Conservation (phyloP, 2,888 invertebrate species). For the Cantharis lateralis region DNA sequence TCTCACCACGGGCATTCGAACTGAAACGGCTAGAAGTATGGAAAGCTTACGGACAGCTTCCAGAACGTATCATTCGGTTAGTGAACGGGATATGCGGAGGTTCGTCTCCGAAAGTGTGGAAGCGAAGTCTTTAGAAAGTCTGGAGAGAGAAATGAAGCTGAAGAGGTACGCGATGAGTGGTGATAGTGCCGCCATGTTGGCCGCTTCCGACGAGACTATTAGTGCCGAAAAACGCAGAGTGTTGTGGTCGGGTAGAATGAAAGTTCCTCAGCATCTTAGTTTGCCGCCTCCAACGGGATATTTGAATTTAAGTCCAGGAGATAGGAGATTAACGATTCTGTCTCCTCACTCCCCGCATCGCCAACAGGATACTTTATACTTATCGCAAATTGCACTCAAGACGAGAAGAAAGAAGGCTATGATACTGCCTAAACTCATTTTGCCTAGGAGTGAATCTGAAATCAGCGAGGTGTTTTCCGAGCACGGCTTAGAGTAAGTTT, state of each 20-base stretch:
- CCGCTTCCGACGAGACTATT: slow-evolving; percentile 51
- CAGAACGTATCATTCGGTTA: slow-evolving; percentile 67
- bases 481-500: slow-evolving; percentile 67
- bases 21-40: slow-evolving; percentile 71
- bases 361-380: slow-evolving; percentile 67
- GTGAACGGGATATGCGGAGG: slow-evolving; percentile 67
- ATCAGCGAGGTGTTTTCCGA: slow-evolving; percentile 69
- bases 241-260: slow-evolving; percentile 69
- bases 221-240: slow-evolving; percentile 71
- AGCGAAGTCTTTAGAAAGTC: slow-evolving; percentile 65
- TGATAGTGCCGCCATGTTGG: slow-evolving; percentile 58
- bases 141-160: slow-evolving; percentile 60
- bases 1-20: slow-evolving; percentile 59
- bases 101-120: slow-evolving; percentile 58
- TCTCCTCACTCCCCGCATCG: slow-evolving; percentile 81
- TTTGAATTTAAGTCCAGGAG: slow-evolving; percentile 59
- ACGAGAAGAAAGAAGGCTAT: slow-evolving; percentile 72
- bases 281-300: slow-evolving; percentile 69
- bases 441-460: slow-evolving; percentile 77
- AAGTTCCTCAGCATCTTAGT: slow-evolving; percentile 70
- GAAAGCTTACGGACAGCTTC: slow-evolving; percentile 68
- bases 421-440: slow-evolving; percentile 74
- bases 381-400: slow-evolving; percentile 59
- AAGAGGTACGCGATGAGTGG: slow-evolving; percentile 67
- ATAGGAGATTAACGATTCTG: slow-evolving; percentile 73